Evolutionary conservation across 2,888 invertebrate genomes (phyloP), one percentile per base, ranked within the genome.

Genomic region (Drosophila melanosoma): DNA sequence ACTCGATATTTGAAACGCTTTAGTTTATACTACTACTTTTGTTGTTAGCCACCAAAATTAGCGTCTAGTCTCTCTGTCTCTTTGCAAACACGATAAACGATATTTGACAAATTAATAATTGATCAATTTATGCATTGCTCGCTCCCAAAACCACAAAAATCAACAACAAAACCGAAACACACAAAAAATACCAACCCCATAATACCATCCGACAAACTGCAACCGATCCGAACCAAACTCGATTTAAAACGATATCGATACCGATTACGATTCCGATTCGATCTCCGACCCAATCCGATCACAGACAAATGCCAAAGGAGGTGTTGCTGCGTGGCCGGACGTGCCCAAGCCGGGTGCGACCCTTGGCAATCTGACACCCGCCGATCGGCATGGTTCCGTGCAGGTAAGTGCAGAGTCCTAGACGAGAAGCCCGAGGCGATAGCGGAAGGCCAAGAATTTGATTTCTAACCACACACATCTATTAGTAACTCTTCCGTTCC

Each of bases 351-450:
- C 96, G 93, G 96, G 96, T 90, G 95, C 95, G 92, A 95, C 95
- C 86, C 94, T 97, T 89, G 97, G 96, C 92, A 97, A 97, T 93
- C 95, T 98, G 93, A 98, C 98, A 90, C 97, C 98, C 90, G 98
- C 98, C 88, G 98, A 98, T 94, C 95, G 98, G 94, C 98, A 98
- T 94, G 99, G 98, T 94, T 99, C 98, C 92, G 98, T 99, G 90
- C 98, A 98, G 97, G 97, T 97, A 94, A 92, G 95, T 95, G 70
- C 69, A 72, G 81, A 74, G 82, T 72, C 60, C n/a, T 67, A 51
- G 33, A 53, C 57, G 42, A 66, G 51, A 35, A 66, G 51, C 73
- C 76, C 69, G 59, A 59, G 61, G 66, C 77, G 52, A 59, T 59
- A 53, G 74, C 74, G 49, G 23, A 56, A 59, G 66, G 78, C 76